Evolutionary conservation across 2,797 vertebrate genomes (phyloP).

Genomic region (Manis javanica): DNA sequence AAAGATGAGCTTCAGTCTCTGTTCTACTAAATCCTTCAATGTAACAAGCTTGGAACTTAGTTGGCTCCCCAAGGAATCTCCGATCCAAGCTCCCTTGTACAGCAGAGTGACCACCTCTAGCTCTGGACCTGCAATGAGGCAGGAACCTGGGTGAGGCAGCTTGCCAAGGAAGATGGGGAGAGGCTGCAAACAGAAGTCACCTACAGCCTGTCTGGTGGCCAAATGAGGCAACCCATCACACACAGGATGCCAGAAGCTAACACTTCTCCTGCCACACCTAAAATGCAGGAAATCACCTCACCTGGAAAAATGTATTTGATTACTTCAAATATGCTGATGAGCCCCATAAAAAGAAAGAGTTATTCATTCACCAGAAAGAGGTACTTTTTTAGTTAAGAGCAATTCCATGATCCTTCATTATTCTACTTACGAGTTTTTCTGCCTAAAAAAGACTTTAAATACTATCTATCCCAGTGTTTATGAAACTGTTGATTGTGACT

Average conservation of each 20-base stretch:
- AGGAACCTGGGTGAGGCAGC: background rate
- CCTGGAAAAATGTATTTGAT: background rate
- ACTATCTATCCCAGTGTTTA: background rate
- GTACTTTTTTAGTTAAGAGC: conserved; percentile 28
- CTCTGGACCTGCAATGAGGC: background rate
- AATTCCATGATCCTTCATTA: background rate
- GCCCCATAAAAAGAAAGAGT: background rate
- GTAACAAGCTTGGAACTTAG: background rate
- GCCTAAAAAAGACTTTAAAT: conserved; percentile 1
- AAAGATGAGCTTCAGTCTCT: background rate
- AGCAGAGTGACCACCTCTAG: background rate
- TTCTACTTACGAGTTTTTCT: background rate
- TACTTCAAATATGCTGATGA: background rate
- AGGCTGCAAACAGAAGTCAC: background rate
- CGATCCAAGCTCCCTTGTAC: background rate
- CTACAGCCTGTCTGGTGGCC: background rate
- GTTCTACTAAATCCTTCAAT: background rate
- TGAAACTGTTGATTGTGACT: background rate
- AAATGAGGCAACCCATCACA: background rate
- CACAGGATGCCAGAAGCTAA: background rate
- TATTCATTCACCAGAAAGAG: background rate
- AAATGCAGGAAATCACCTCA: background rate
- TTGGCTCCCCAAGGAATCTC: background rate
- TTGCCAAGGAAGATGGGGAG: background rate
- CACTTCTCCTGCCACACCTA: background rate